These are phyloP conservation scores for Cheirogaleus major DNA, from an alignment of 2,797 vertebrate species.

Conservation along the genomic window DNA sequence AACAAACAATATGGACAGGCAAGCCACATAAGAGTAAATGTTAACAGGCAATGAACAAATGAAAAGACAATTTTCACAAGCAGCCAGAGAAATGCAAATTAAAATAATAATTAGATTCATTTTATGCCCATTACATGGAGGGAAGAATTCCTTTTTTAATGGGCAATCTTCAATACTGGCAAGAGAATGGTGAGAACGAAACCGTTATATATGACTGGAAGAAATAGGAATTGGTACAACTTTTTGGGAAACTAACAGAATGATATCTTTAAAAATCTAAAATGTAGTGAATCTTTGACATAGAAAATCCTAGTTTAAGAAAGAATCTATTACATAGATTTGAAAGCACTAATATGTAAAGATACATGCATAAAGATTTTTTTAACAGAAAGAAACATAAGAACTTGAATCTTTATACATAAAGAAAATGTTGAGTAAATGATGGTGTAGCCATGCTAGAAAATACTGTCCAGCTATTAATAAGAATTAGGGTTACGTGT, in stretches of 20 bases:
- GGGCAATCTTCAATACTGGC: background rate
- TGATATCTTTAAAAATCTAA: background rate
- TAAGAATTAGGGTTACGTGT: background rate
- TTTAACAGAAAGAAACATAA: background rate
- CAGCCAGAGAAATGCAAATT: background rate
- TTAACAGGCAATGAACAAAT: background rate
- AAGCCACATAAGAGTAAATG: background rate
- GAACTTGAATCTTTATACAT: background rate
- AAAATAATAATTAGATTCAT: background rate
- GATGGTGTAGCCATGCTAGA: fast-evolving
- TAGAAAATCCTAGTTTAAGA: background rate
- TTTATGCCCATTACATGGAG: background rate
- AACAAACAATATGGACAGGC: background rate
- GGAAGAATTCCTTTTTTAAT: background rate
- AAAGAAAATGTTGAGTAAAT: background rate
- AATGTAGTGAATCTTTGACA: background rate
- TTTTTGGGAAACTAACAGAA: background rate
- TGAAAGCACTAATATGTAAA: background rate
- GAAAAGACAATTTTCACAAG: background rate
- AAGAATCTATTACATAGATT: background rate
- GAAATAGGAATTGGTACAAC: background rate
- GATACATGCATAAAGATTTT: background rate
- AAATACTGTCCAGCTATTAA: background rate
- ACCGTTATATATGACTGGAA: background rate
- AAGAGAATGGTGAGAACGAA: background rate